phyloP scores from a whole-genome alignment of 1,140 invertebrate species.

The Leguminivora glycinivorella region DNA sequence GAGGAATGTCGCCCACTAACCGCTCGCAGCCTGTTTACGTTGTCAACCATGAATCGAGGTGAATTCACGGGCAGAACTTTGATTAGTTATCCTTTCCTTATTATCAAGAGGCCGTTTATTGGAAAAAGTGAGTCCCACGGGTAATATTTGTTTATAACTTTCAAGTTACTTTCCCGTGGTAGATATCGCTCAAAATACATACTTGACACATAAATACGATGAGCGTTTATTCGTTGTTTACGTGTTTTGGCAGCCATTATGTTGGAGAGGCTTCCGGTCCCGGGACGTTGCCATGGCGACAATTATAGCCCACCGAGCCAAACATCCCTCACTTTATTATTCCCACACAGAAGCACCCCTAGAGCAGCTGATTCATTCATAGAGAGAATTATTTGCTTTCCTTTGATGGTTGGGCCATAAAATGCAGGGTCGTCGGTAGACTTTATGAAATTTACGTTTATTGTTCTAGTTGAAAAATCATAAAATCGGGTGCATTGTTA shows the following conservation, averaged over 20 bases:
- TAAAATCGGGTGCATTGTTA: not conserved
- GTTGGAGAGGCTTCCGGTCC: conserved; percentile 36
- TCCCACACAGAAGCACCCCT: conserved; percentile 46
- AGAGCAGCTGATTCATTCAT: conserved; percentile 68
- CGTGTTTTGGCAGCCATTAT: conserved; percentile 15
- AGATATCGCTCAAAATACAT: not conserved
- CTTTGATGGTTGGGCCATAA: conserved; percentile 14
- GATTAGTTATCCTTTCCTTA: conserved; percentile 63
- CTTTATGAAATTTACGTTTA: not conserved
- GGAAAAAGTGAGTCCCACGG: conserved; percentile 30
- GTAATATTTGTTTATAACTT: conserved; percentile 5
- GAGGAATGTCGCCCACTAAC: conserved; percentile 40
- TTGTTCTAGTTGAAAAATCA: not conserved
- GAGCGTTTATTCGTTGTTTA: conserved; percentile 5
- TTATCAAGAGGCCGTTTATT: conserved; percentile 44
- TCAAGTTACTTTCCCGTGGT: conserved; percentile 23
- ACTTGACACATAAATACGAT: not conserved
- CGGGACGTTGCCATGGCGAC: conserved; percentile 56
- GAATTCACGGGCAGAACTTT: conserved; percentile 55
- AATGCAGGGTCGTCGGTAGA: not conserved
- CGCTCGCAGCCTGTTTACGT: conserved; percentile 55
- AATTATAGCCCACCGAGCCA: conserved; percentile 39
- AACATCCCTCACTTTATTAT: conserved; percentile 58
- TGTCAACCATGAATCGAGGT: conserved; percentile 55
- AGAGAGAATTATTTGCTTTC: conserved; percentile 30